Conservation (phyloP, 1,140 invertebrate genomes). For the Berghia stephanieae region DNA sequence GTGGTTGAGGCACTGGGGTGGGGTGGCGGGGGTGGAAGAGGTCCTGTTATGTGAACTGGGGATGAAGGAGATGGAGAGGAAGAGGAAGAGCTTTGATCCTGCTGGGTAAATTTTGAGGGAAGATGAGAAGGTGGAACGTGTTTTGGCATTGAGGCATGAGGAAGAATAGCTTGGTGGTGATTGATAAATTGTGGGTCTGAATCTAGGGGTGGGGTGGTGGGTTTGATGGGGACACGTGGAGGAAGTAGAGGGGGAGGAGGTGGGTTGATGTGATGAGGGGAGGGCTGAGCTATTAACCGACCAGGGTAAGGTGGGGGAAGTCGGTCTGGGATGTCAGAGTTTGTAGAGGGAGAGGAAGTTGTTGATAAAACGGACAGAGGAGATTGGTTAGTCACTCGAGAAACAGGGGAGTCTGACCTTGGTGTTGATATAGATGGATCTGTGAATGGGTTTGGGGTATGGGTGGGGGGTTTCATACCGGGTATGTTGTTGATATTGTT, state of each 20-base stretch:
- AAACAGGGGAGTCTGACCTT: constrained; percentile 62
- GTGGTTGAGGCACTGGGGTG: too few relatives aligned
- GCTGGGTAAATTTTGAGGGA: not conserved
- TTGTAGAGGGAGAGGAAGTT: constrained; percentile 61
- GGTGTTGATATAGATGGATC: constrained; percentile 56
- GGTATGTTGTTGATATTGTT: constrained; percentile 35
- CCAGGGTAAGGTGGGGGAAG: constrained; percentile 63
- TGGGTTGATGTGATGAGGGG: constrained; percentile 22
- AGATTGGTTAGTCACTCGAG: constrained; percentile 59
- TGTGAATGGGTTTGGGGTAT: constrained; percentile 31
- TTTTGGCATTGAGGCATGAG: not conserved
- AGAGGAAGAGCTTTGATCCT: constrained; percentile 17
- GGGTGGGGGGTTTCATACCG: constrained; percentile 2
- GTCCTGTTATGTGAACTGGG: not conserved
- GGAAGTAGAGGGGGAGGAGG: constrained; percentile 51
- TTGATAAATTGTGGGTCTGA: too few relatives aligned
- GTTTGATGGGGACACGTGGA: constrained; percentile 51
- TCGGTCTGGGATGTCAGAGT: constrained; percentile 63
- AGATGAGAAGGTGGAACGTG: constrained; percentile 9
- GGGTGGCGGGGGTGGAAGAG: too few relatives aligned
- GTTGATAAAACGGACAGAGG: constrained; percentile 60
- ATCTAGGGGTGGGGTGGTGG: constrained; percentile 59
- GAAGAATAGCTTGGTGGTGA: not conserved
- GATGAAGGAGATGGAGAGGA: constrained; percentile 21
- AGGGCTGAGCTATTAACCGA: not conserved